phyloP scores from a whole-genome alignment of 2,113 vertebrate species.

The Cygnus atratus region DNA sequence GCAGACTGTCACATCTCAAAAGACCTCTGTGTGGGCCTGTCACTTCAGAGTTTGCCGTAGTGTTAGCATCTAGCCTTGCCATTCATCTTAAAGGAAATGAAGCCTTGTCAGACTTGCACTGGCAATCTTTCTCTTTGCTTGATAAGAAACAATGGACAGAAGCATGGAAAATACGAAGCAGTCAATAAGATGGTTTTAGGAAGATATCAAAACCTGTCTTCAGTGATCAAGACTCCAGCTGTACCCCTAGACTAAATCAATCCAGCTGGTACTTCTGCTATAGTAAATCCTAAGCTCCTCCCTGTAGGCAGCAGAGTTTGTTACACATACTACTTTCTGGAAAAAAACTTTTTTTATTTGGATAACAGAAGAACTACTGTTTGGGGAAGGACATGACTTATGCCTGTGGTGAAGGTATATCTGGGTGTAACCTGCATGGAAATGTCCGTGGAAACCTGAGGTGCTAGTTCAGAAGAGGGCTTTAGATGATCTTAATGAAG shows the following conservation, averaged over 20 bases:
- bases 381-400: background rate
- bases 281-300: background rate
- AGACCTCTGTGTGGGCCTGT: background rate
- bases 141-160: background rate
- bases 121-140: background rate
- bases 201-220: background rate
- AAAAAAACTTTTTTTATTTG: background rate
- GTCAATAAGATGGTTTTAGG: background rate
- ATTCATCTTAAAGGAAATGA: background rate
- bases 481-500: background rate
- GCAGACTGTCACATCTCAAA: background rate
- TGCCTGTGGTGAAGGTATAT: background rate
- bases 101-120: background rate
- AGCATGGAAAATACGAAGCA: background rate
- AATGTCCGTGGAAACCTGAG: background rate
- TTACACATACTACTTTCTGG: background rate
- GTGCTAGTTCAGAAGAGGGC: background rate
- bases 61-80: background rate
- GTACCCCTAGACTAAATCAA: background rate
- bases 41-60: background rate
- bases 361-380: background rate
- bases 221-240: background rate
- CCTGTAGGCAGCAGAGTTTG: background rate
- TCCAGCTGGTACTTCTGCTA: background rate
- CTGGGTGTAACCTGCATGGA: background rate